Evolutionary conservation across 2,888 invertebrate species (phyloP), one percentile per base, ranked within the genome.

Genomic region (Cloeon dipterum): DNA sequence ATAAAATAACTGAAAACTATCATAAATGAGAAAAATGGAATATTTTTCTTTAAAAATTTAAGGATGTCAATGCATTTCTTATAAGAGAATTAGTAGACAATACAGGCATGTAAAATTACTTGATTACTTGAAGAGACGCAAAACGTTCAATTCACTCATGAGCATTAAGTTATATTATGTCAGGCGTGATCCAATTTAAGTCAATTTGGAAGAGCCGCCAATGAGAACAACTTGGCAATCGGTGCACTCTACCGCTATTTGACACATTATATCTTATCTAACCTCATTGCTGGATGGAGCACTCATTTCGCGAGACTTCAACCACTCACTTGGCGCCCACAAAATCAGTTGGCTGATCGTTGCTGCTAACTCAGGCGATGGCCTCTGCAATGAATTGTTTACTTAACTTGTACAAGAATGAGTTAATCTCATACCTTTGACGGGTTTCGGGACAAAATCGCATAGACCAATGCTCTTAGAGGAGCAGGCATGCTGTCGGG

Each of bases 271-370:
- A 25, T 25, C n/a, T 13, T 13, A 25, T 3, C 13, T 46, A 49
- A 72, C 73, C 56, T 74, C 73, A 38, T 66, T 62, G 47, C 67
- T 70, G 11, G 65, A 62, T 21, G 74, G 73, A 45, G 65, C 51
- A 46, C 65, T 62, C 7, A 52, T 52, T 3, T 48, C 43, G 10
- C 50, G 53, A 13, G 50, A 48, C 42, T 61, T 62, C 1, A 75
- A 49, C 78, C 78, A 78, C 10, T 61, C 52, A 37, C 67, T 71
- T 1, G 78, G 78, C 4, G 74, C 76, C 78, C 78, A 79, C 23
- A 79, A 57, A 47, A 68, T 68, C 42, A 81, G 51, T 49, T 79
- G 76, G 50, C 74, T 66, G 34, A 79, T 62, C 45, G 75, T 77
- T 1, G 77, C 75, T n/a, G 78, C 78, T 41, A 72, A 59, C 48